phyloP scores from a whole-genome alignment of 2,888 invertebrate species.

The Coelogynopora nodosa region DNA sequence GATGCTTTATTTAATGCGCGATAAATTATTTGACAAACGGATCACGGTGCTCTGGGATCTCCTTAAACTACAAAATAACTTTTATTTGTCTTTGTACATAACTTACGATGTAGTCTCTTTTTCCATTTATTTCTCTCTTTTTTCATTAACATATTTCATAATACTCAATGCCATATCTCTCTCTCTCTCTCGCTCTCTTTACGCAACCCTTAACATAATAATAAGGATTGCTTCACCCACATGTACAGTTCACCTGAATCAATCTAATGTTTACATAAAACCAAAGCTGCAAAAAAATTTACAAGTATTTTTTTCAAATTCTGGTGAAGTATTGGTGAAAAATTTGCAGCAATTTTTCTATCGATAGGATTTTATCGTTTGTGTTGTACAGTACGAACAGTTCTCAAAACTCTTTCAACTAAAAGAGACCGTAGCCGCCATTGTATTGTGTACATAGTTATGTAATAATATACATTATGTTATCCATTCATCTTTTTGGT shows the following conservation, averaged over 20 bases:
- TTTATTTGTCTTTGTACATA: conserved; percentile 17
- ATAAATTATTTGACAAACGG: too few species aligned
- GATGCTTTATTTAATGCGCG: too few species aligned
- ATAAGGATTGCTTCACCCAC: not conserved
- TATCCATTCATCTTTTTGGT: not conserved
- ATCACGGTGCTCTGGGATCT: not conserved
- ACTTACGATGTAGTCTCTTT: not conserved
- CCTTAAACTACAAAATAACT: not conserved
- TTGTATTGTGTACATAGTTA: too few species aligned
- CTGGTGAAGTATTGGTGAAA: not conserved
- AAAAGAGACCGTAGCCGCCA: too few species aligned
- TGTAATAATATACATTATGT: not conserved
- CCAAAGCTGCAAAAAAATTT: not conserved
- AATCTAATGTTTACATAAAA: not conserved
- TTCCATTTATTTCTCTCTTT: not conserved
- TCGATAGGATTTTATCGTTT: not conserved
- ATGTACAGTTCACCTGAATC: not conserved
- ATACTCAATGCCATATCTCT: not conserved
- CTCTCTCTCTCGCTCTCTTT: too few species aligned
- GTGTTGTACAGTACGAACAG: not conserved
- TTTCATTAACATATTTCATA: not conserved
- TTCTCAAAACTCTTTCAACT: too few species aligned
- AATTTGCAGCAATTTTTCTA: not conserved
- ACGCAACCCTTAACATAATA: not conserved
- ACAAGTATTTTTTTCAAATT: not conserved